These are phyloP conservation scores for Indri indri DNA, from an alignment of 2,113 vertebrate genomes.

Conservation along the genomic window DNA sequence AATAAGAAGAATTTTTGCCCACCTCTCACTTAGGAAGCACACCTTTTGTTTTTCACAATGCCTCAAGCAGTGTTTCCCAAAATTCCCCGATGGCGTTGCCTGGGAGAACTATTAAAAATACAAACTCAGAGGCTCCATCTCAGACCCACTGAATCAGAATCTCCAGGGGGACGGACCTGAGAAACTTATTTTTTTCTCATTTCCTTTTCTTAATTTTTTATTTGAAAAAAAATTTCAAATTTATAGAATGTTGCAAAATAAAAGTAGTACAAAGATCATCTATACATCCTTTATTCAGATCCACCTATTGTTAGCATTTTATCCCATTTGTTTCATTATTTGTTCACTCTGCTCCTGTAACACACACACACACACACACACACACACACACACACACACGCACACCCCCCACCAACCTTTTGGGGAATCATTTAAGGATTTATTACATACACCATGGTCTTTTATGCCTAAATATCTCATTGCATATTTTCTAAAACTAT, in stretches of 20 bases:
- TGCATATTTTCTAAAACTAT: background rate
- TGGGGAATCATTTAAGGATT: background rate
- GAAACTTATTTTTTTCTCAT: background rate
- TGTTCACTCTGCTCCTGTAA: background rate
- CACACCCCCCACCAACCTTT: background rate
- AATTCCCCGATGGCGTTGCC: background rate
- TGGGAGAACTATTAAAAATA: background rate
- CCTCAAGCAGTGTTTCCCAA: background rate
- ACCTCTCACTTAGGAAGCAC: background rate
- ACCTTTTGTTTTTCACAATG: background rate
- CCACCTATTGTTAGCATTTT: background rate
- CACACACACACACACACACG: background rate
- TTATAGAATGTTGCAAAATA: slow-evolving; percentile 1
- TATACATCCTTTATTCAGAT: background rate
- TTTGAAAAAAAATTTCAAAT: slow-evolving; percentile 38
- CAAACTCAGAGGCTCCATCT: background rate
- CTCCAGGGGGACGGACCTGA: background rate
- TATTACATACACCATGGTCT: background rate
- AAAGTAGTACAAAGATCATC: background rate
- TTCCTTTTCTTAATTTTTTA: slow-evolving; percentile 2
- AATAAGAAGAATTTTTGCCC: background rate
- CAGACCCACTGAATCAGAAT: background rate
- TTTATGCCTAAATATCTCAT: background rate
- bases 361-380: background rate
- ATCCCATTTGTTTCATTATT: background rate